Percentiles rank a stretch among this genome's conserved stretches.
Conservation (phyloP, 2,888 invertebrate species). For the Nowickia ferox region DNA sequence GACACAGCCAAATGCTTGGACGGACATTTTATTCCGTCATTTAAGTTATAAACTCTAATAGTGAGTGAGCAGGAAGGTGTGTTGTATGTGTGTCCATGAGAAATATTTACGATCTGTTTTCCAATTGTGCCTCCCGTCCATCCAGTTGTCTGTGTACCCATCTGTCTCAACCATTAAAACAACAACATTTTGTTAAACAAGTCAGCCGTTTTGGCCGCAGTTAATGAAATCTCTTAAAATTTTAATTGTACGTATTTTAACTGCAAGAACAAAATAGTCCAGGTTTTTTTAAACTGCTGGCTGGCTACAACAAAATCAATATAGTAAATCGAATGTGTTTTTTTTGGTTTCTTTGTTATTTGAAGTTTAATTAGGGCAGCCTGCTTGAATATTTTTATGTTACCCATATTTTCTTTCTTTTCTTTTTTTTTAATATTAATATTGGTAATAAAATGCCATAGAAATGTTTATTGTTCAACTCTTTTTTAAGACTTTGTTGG, state of each 20-base stretch:
- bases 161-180: slow-evolving; percentile 45
- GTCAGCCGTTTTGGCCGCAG: slow-evolving; percentile 30
- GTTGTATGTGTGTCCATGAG: slow-evolving; percentile 38
- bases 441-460: slow-evolving; percentile 48
- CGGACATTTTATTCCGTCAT: slow-evolving; percentile 46
- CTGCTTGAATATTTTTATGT: slow-evolving; percentile 22
- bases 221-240: slow-evolving; percentile 56
- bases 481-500: slow-evolving; percentile 18
- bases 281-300: slow-evolving; percentile 15
- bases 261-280: slow-evolving; percentile 23
- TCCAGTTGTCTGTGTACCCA: slow-evolving; percentile 17
- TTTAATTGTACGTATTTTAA: slow-evolving; percentile 62
- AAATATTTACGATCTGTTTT: slow-evolving; percentile 52
- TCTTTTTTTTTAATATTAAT: slow-evolving; percentile 19
- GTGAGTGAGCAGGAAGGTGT: background rate
- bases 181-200: slow-evolving; percentile 36
- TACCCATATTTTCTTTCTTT: slow-evolving; percentile 3
- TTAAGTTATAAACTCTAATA: slow-evolving; percentile 43
- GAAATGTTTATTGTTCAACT: slow-evolving; percentile 17
- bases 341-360: slow-evolving; percentile 4
- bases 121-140: slow-evolving; percentile 12
- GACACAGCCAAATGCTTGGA: slow-evolving; percentile 18
- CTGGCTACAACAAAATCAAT: slow-evolving; percentile 3
- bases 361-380: slow-evolving; percentile 54
- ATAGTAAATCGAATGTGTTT: slow-evolving; percentile 12